Percentiles rank a stretch among this genome's conserved stretches.
These are phyloP conservation scores for Anguilla megastoma DNA, from an alignment of 2,797 vertebrate genomes.

Conservation along the genomic window DNA sequence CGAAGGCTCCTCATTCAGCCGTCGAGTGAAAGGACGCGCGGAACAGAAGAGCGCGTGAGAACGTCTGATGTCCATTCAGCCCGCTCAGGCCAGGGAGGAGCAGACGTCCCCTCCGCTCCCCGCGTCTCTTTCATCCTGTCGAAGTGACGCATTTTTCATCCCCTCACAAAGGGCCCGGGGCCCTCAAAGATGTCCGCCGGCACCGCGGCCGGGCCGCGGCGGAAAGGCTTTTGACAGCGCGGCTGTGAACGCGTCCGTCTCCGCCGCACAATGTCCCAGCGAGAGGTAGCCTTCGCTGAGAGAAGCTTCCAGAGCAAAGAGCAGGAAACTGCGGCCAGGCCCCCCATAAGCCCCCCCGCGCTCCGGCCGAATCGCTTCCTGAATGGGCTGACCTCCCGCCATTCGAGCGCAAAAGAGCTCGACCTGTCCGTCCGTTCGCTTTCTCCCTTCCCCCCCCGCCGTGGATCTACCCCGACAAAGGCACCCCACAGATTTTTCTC, in stretches of 20 bases:
- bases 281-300: background rate
- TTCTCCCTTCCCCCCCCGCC: background rate
- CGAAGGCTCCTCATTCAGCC: background rate
- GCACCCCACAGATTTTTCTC: background rate
- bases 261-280: slow-evolving; percentile 1
- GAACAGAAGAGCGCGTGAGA: background rate
- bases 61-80: slow-evolving; percentile 1
- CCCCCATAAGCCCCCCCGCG: background rate
- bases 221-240: background rate
- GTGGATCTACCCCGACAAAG: background rate
- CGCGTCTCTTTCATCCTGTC: slow-evolving; percentile 1
- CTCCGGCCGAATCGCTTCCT: background rate
- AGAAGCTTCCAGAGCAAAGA: background rate
- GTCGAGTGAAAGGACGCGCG: background rate
- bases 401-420: background rate
- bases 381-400: background rate
- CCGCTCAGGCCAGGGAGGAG: background rate
- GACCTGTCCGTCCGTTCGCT: background rate
- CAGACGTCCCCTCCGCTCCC: background rate
- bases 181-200: background rate
- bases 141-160: background rate
- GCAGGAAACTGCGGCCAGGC: background rate
- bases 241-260: background rate
- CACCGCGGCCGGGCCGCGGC: background rate
- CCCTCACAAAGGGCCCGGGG: background rate